Conservation (phyloP, 2,888 invertebrate genomes). For the Anarsia innoxiella region DNA sequence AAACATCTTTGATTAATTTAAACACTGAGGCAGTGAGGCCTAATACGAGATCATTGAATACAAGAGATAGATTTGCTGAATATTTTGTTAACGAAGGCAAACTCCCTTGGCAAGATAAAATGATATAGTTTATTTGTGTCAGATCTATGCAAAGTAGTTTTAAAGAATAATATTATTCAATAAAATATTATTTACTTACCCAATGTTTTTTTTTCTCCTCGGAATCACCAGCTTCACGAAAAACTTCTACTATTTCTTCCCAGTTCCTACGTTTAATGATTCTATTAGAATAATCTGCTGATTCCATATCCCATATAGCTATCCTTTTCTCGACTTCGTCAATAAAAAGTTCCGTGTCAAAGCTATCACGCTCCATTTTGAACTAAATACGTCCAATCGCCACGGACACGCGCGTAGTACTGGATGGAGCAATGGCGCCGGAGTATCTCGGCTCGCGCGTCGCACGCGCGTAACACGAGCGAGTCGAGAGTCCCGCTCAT, state of each 20-base stretch:
- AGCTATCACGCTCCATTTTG: constrained; percentile 13
- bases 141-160: constrained; percentile 13
- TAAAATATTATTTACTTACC: constrained; percentile 11
- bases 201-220: constrained; percentile 12
- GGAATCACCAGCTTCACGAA: constrained; percentile 10
- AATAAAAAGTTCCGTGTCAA: constrained; percentile 17
- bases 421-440: constrained; percentile 11
- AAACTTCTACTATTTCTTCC: constrained; percentile 14
- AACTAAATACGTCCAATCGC: constrained; percentile 12
- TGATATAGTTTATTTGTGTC: constrained; percentile 12
- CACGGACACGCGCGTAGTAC: constrained; percentile 7
- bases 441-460: constrained; percentile 15
- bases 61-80: constrained; percentile 21
- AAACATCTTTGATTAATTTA: constrained; percentile 20
- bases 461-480: constrained; percentile 4
- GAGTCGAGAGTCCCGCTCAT: constrained; percentile 10
- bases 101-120: constrained; percentile 21
- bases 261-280: constrained; percentile 14
- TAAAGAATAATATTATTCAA: too few species aligned
- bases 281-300: constrained; percentile 16
- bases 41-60: constrained; percentile 17
- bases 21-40: constrained; percentile 16
- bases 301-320: constrained; percentile 17
- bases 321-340: constrained; percentile 11
- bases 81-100: constrained; percentile 19